A percentile compares a stretch with the other conserved stretches of the same genome.
Conservation (phyloP, 2,888 invertebrate species). For the Xylota segnis region DNA sequence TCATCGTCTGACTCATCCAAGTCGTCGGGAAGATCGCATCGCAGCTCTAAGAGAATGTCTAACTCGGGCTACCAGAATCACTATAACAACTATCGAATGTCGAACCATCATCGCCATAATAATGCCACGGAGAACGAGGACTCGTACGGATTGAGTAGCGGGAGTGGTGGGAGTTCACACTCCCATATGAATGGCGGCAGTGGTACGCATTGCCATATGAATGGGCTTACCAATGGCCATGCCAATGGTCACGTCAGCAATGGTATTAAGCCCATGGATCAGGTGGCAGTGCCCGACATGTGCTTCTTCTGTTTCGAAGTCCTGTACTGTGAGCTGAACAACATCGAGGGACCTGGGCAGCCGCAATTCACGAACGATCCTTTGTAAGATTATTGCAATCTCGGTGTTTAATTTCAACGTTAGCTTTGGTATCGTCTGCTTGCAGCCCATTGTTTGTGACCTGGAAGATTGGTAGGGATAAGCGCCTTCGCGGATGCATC, state of each 20-base stretch:
- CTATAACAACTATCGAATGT: slow-evolving; percentile 78
- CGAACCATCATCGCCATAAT: slow-evolving; percentile 70
- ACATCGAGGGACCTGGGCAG: slow-evolving; percentile 95
- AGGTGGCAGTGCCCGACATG: slow-evolving; percentile 96
- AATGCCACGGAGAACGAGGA: slow-evolving; percentile 45
- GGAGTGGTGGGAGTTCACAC: slow-evolving; percentile 57
- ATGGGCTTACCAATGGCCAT: slow-evolving; percentile 84
- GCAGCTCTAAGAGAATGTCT: slow-evolving; percentile 77
- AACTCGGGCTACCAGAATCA: slow-evolving; percentile 79
- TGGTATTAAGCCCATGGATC: slow-evolving; percentile 80
- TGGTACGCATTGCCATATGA: slow-evolving; percentile 68
- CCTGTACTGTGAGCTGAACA: slow-evolving; percentile 96
- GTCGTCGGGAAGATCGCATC: slow-evolving; percentile 33
- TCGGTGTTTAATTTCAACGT: slow-evolving; percentile 48
- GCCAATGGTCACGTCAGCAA: slow-evolving; percentile 69
- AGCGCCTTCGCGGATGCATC: slow-evolving; percentile 98
- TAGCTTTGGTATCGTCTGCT: slow-evolving; percentile 42
- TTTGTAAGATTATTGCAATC: slow-evolving; percentile 89
- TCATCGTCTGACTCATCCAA: slow-evolving; percentile 24
- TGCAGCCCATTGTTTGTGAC: slow-evolving; percentile 98
- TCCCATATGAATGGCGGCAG: slow-evolving; percentile 68
- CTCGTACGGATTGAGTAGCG: slow-evolving; percentile 22
- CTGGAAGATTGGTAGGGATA: slow-evolving; percentile 99
- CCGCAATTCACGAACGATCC: slow-evolving; percentile 97
- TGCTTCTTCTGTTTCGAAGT: slow-evolving; percentile 99